Evolutionary conservation across 2,113 vertebrate species (phyloP).

Genomic region (Trichechus manatus): DNA sequence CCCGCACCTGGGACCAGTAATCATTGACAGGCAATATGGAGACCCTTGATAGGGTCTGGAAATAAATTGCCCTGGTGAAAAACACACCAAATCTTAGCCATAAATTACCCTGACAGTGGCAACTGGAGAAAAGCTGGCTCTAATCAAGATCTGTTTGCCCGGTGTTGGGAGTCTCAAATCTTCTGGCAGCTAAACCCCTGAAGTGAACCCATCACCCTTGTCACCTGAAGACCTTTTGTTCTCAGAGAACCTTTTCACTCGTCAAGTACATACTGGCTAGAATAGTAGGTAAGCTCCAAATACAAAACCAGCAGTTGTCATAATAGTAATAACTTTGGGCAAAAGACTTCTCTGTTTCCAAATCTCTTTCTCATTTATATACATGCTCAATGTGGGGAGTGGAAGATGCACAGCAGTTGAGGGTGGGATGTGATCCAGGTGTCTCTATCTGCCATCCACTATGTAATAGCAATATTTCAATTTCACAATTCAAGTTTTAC

Average conservation of each 20-base stretch:
- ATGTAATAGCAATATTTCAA: neutral
- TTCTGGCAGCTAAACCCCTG: neutral
- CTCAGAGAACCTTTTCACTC: neutral
- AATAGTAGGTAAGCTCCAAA: neutral
- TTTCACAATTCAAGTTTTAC: neutral
- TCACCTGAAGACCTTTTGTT: conserved; percentile 6
- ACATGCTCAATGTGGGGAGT: neutral
- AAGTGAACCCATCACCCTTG: neutral
- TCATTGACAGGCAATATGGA: conserved; percentile 41
- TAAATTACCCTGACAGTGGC: conserved; percentile 66
- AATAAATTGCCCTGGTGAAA: conserved; percentile 62
- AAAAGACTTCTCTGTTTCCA: conserved; percentile 29
- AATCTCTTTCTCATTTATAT: neutral
- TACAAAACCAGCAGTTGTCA: neutral
- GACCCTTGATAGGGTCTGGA: neutral
- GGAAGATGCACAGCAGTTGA: neutral
- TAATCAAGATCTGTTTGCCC: conserved; percentile 41
- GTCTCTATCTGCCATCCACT: neutral
- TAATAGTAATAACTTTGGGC: conserved; percentile 1
- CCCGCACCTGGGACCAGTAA: neutral
- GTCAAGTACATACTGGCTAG: neutral
- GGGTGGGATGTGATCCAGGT: neutral
- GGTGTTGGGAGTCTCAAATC: neutral
- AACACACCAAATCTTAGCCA: conserved; percentile 15
- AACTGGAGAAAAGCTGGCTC: conserved; percentile 62